A percentile compares a stretch with the other conserved stretches of the same genome.
Evolutionary conservation across 2,797 vertebrate species (phyloP).

Genomic region (Dendrocincla tyrannina): DNA sequence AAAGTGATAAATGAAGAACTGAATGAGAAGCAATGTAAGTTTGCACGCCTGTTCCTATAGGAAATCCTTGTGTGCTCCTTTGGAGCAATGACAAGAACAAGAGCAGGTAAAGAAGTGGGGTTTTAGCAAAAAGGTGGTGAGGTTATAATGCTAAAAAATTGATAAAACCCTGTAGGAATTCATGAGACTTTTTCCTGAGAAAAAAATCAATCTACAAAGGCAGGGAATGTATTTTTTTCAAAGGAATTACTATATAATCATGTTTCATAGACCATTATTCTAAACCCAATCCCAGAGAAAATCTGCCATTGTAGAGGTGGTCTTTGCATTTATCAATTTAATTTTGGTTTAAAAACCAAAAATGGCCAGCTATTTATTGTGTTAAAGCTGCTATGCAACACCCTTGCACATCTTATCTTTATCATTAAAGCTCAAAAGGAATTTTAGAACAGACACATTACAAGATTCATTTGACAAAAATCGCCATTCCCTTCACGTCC

Average conservation of each 20-base stretch:
- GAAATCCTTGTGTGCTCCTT: not conserved
- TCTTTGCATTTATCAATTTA: not conserved
- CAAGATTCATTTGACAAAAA: not conserved
- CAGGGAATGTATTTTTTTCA: not conserved
- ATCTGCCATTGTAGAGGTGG: not conserved
- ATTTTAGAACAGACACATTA: not conserved
- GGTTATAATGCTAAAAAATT: not conserved
- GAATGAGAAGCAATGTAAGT: not conserved
- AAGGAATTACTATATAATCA: not conserved
- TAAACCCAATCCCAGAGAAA: not conserved
- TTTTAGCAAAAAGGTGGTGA: not conserved
- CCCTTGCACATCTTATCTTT: not conserved
- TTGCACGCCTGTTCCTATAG: not conserved
- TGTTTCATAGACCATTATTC: not conserved
- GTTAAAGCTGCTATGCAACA: not conserved
- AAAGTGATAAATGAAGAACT: not conserved
- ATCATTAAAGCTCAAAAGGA: not conserved
- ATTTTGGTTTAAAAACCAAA: not conserved
- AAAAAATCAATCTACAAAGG: not conserved
- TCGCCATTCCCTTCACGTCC: accelerated
- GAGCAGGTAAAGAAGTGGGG: not conserved
- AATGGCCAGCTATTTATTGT: not conserved
- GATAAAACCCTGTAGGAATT: not conserved
- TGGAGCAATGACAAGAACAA: not conserved
- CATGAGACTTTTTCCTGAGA: not conserved